Evolutionary conservation across 1,140 invertebrate genomes (phyloP).

Genomic region (Cydia pomonella): DNA sequence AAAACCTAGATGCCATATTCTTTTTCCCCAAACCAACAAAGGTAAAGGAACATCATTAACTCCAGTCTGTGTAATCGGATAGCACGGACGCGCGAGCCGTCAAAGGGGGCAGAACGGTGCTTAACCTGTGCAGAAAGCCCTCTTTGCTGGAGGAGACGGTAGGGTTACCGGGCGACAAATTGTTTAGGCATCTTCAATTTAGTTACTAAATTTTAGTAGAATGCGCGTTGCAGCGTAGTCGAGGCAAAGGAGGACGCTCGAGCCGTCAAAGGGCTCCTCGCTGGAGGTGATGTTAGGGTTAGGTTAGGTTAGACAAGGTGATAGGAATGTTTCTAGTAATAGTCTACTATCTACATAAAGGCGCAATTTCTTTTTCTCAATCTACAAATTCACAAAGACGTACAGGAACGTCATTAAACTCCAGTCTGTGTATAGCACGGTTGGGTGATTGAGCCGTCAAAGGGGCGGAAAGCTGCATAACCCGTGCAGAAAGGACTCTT

Average conservation of each 20-base stretch:
- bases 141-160: neutral
- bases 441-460: neutral
- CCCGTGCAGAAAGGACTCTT: neutral
- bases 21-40: neutral
- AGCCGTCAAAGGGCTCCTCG: no score
- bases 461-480: neutral
- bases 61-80: constrained; percentile 3
- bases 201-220: no score
- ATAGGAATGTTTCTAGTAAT: no score
- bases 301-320: no score
- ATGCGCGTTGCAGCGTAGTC: no score
- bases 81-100: neutral
- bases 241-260: no score
- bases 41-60: constrained; percentile 9
- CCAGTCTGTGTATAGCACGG: neutral
- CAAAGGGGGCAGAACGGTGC: neutral
- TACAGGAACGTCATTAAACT: constrained; percentile 4
- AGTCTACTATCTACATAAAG: no score
- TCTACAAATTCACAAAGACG: neutral
- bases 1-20: neutral
- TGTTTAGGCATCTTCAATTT: neutral
- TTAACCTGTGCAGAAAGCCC: neutral
- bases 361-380: neutral
- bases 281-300: no score
- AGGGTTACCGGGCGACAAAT: neutral